Base-by-base conservation (phyloP, 1,140 invertebrate genomes). In the Drosophila grimshawi region DNA sequence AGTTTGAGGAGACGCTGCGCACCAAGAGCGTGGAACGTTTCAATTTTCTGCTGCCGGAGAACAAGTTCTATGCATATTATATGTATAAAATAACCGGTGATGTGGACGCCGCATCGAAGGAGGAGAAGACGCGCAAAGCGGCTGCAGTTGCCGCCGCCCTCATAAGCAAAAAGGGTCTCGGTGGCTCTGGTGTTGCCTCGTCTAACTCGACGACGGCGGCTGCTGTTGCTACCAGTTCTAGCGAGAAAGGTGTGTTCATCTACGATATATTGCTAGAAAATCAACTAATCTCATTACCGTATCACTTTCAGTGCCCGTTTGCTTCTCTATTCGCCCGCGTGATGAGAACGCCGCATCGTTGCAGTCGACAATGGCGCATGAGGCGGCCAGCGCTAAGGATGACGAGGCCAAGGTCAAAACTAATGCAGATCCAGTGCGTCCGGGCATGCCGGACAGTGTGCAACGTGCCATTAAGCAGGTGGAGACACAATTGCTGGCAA, bases 1-100 rank as follows among this genome's bases (percentile, higher is more conserved):
- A 98, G 78, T 99, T 99, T 93, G 98, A 99, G 85, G 94, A 95
- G 6, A 96, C 97, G 33, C 96, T 99, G 0, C 96, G 95, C 85
- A 95, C 95, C 3, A 98, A 98, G 93, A 96, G 96, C 10, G 98
- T 98, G 92, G 94, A 95, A 0, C 93, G 98, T 32, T 99, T 98
- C 90, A 95, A 95, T 11, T 98, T 98, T 92, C 92, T 98, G 0
- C 94, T 97, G 55, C 92, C 95, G 0, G 94, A 93, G 0, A 95
- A 97, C 91, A 93, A 95, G 49, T 97, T 95, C 90, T 94, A 97
- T 91, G 93, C 94, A 0, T 98, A 97, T 91, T 98, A 98, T 76
- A 93, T 93, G 60, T 93, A 95, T 73, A 96, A 95, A 73, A 91
- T 94, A 39, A 92, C 88, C 1, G 86, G 78, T 5, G 89, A 90